Percentiles rank a stretch among this genome's conserved stretches.
These are phyloP conservation scores for Zaprionus inermis DNA, from an alignment of 1,140 invertebrate genomes.

Conservation along the genomic window DNA sequence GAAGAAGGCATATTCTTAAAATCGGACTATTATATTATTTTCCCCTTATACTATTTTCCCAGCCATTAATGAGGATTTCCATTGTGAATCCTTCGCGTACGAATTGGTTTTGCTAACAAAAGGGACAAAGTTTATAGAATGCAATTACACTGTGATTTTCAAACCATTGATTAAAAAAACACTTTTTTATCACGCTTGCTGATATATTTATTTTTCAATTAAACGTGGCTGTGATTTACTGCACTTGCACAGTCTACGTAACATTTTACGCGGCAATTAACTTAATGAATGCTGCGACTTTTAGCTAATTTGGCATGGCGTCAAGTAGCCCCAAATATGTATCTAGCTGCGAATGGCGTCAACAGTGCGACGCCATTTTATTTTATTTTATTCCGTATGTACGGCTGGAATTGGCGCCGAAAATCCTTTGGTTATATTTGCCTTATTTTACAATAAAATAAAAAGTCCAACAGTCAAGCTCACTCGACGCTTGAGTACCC, in stretches of 20 bases:
- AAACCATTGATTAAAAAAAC: not conserved
- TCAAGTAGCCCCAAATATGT: conserved; percentile 38
- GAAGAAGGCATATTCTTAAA: too few species aligned
- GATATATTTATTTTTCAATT: conserved; percentile 63
- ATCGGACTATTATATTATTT: too few species aligned
- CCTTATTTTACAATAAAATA: conserved; percentile 1
- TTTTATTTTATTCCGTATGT: conserved; percentile 69
- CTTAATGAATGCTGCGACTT: conserved; percentile 70
- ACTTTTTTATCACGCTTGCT: not conserved
- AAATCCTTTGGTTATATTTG: conserved; percentile 46
- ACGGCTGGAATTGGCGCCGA: conserved; percentile 61
- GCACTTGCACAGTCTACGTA: conserved; percentile 16
- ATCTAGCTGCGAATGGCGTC: conserved; percentile 43
- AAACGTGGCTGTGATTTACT: conserved; percentile 45
- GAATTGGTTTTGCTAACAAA: too few species aligned
- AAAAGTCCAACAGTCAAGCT: conserved; percentile 3
- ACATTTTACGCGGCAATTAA: conserved; percentile 65
- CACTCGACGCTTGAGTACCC: not conserved
- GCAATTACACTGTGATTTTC: conserved; percentile 3
- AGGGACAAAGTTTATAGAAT: too few species aligned
- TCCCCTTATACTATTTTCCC: too few species aligned
- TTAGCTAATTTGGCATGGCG: conserved; percentile 78
- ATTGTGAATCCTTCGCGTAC: too few species aligned
- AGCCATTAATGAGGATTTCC: too few species aligned
- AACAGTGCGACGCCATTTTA: conserved; percentile 58